Evolutionary conservation across 1,140 invertebrate genomes (phyloP).

Genomic region (Trichoplusia ni): DNA sequence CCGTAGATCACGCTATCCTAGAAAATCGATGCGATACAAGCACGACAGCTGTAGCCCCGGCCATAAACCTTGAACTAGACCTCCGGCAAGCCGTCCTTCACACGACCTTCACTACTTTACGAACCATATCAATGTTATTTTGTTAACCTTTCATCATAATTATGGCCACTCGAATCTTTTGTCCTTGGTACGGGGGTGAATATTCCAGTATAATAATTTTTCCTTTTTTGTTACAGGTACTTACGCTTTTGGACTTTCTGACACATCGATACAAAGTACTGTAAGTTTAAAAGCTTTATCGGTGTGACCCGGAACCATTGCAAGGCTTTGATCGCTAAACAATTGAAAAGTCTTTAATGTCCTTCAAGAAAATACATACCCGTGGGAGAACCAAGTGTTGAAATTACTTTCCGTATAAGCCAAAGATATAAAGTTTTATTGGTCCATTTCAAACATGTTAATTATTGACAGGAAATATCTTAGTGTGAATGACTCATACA

Average conservation of each 20-base stretch:
- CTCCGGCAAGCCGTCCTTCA: constrained; percentile 36
- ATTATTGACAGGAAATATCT: constrained; percentile 16
- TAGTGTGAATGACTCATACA: constrained; percentile 6
- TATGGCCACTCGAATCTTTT: no score
- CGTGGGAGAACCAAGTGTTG: neutral
- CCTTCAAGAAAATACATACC: neutral
- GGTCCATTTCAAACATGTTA: no score
- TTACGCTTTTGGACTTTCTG: neutral
- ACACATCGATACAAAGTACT: no score
- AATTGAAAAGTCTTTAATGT: constrained; percentile 9
- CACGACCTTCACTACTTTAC: constrained; percentile 12
- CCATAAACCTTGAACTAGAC: constrained; percentile 42
- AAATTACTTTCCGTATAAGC: constrained; percentile 1
- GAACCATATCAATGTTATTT: neutral
- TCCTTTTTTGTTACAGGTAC: constrained; percentile 10
- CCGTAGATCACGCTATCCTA: neutral
- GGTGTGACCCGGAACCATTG: no score
- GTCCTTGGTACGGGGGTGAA: no score
- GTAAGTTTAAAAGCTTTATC: no score
- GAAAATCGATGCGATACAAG: constrained; percentile 26
- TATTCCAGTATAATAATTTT: neutral
- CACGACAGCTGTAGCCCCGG: constrained; percentile 11
- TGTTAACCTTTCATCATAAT: neutral
- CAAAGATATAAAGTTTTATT: neutral
- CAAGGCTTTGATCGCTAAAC: neutral